Base-by-base conservation (phyloP, 2,797 vertebrate species). In the Macropodus opercularis region DNA sequence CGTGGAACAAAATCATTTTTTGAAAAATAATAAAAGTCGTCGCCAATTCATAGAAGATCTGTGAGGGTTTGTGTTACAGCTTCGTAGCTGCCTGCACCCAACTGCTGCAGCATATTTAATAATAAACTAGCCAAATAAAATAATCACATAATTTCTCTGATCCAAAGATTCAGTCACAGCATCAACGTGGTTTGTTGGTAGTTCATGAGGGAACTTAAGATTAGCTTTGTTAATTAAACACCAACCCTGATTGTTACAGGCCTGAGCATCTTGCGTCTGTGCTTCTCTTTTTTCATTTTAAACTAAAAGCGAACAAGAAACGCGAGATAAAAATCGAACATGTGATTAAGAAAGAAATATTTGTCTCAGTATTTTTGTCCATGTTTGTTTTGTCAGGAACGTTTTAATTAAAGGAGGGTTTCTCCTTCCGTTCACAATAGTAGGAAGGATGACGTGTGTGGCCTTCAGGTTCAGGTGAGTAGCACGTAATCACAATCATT, bases 231-330 rank as follows among this genome's bases (percentile, higher is more conserved):
- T 56, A 1, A 8, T 42, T 12, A 2, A 22, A 12, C n/a, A 22
- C 51, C 5, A 19, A 31, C 5, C 29, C 3, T n/a, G n/a, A n/a
- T n/a, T n/a, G n/a, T 5, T 1, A 17, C 36, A 34, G 38, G 27
- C 41, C 44, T 18, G 40, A 0, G 5, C 29, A 52, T 21, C 21
- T 6, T 31, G 35, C 7, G 12, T 8, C 7, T n/a, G 0, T 21
- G 35, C 35, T 8, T 54, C 22, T 26, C 6, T 13, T 48, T 26
- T 8, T 13, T 48, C 6, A 11, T 63, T 61, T 51, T 42, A 21
- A 56, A 40, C 0, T 18, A 7, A 9, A 6, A 1, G 2, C 26
- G 46, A 34, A 13, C 10, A 13, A 5, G 5, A 34, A 42, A 6
- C 11, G 5, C 15, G 6, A 6, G 24, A 34, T n/a, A 50, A 8